Conservation (phyloP, 2,797 vertebrate genomes). For the Numenius phaeopus region DNA sequence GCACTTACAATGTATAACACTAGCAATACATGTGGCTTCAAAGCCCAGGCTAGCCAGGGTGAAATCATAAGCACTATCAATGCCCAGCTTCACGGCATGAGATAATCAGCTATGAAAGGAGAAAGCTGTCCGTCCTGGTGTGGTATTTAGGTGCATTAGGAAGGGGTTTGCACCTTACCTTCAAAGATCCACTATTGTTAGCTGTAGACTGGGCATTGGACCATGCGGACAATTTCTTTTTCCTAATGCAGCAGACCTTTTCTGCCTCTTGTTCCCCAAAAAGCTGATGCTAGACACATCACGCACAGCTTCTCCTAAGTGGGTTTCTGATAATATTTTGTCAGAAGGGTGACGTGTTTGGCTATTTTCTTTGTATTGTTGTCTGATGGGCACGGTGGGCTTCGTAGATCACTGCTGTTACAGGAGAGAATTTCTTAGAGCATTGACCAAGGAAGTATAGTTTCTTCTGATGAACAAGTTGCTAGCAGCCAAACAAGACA, state of each 20-base stretch:
- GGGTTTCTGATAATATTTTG: not conserved
- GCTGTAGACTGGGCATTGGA: not conserved
- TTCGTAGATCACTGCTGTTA: not conserved
- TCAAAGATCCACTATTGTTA: not conserved
- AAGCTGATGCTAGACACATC: not conserved
- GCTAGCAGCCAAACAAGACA: conserved; percentile 51
- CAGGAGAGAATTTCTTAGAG: not conserved
- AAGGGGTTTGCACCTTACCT: not conserved
- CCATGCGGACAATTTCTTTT: not conserved
- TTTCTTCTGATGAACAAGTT: conserved; percentile 25
- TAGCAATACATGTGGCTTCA: not conserved
- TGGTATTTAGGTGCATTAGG: not conserved
- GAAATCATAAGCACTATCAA: not conserved
- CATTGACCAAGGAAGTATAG: not conserved
- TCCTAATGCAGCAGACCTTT: not conserved
- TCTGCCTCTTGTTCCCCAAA: not conserved
- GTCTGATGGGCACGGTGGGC: not conserved
- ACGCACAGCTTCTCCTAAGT: not conserved
- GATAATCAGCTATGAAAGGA: not conserved
- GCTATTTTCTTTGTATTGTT: not conserved
- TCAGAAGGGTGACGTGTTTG: not conserved
- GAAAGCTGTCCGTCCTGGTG: not conserved
- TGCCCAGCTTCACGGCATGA: not conserved
- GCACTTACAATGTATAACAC: not conserved
- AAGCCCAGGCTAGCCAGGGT: not conserved